These are phyloP conservation scores for Leptura quadrifasciata DNA, from an alignment of 2,888 invertebrate species.

Conservation along the genomic window DNA sequence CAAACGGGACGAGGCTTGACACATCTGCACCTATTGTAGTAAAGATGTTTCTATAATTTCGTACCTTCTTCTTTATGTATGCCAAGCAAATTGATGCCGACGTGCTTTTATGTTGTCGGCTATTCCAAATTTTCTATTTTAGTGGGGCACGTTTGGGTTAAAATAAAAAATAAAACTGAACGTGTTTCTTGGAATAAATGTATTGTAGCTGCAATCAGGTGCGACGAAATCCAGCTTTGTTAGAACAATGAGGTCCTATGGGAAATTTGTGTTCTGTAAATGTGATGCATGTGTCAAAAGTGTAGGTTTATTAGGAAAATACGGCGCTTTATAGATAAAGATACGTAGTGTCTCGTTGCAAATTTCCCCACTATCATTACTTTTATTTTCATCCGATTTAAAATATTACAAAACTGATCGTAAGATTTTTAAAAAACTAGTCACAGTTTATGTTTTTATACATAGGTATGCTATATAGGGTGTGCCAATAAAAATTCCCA, in stretches of 20 bases:
- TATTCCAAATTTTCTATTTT: constrained; percentile 7
- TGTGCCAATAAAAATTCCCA: no score
- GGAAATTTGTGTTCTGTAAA: background rate
- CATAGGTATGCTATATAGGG: no score
- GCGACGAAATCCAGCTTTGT: background rate
- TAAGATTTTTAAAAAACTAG: no score
- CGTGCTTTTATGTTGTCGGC: background rate
- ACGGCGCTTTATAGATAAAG: no score
- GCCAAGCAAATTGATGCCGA: constrained; percentile 29
- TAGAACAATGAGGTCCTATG: background rate
- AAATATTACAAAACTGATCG: no score
- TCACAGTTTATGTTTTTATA: no score
- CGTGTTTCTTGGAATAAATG: constrained; percentile 19
- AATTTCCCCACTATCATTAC: no score
- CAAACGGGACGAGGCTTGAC: constrained; percentile 49
- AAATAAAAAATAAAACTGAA: constrained; percentile 8
- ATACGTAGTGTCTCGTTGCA: no score
- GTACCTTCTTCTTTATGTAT: constrained; percentile 29
- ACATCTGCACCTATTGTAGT: constrained; percentile 59
- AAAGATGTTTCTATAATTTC: constrained; percentile 47
- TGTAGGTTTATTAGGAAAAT: no score
- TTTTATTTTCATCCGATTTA: no score
- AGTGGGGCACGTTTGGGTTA: constrained; percentile 10
- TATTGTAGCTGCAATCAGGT: background rate
- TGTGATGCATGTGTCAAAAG: background rate